A percentile compares a stretch with the other conserved stretches of the same genome.
Conservation (phyloP, 1,140 invertebrate species). For the Drosophila aff. region DNA sequence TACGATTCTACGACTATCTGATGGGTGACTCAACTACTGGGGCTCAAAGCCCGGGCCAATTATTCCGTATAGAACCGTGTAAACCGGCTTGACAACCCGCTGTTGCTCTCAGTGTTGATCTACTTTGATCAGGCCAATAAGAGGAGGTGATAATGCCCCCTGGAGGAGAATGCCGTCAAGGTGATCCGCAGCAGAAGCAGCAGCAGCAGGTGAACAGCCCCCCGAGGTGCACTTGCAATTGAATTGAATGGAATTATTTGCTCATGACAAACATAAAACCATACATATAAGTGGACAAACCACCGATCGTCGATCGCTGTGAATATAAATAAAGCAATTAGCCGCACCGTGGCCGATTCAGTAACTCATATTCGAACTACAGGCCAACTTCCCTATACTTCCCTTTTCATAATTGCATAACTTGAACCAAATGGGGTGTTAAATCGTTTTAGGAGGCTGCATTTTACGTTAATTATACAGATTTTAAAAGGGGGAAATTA, state of each 20-base stretch:
- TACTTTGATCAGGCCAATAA: conserved; percentile 6
- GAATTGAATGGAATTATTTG: conserved; percentile 43
- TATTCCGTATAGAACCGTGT: conserved; percentile 38
- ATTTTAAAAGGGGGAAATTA: too few species aligned
- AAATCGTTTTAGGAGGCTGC: background rate
- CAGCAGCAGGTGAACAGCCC: conserved; percentile 29
- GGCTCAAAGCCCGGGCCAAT: background rate
- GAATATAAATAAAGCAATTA: conserved; percentile 74
- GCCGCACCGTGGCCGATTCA: conserved; percentile 26
- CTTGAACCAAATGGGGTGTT: background rate
- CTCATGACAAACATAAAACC: conserved; percentile 32
- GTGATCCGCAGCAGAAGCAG: conserved; percentile 13
- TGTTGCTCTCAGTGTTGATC: conserved; percentile 1
- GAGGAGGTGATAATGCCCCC: conserved; percentile 7
- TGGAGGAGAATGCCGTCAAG: conserved; percentile 27
- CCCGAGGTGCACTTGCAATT: conserved; percentile 42
- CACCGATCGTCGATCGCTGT: conserved; percentile 19
- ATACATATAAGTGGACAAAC: conserved; percentile 27
- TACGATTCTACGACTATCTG: conserved; percentile 28
- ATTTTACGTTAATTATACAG: background rate
- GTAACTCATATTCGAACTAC: conserved; percentile 28
- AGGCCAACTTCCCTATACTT: conserved; percentile 15
- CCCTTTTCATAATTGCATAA: background rate
- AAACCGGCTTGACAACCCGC: conserved; percentile 48
- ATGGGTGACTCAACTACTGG: conserved; percentile 29